Conservation (phyloP, 1,140 invertebrate species). For the Pogonomyrmex californicus region DNA sequence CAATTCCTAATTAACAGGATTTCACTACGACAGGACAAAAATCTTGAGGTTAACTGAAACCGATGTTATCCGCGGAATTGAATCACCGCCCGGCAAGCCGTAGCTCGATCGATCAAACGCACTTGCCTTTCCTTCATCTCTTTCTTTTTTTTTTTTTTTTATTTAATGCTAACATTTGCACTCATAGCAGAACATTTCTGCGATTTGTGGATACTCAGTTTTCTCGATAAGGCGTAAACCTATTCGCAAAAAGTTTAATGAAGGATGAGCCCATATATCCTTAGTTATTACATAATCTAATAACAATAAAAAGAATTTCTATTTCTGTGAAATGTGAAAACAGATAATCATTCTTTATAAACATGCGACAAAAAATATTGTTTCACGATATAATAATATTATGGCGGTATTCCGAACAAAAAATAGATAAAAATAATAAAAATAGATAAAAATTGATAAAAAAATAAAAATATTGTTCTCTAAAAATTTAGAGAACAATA, state of each 20-base stretch:
- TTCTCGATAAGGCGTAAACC: neutral
- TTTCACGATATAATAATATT: neutral
- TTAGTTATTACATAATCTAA: neutral
- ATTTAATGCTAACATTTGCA: conserved; percentile 10
- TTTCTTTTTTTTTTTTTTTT: conserved; percentile 23
- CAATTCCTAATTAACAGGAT: conserved; percentile 58
- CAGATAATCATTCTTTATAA: neutral
- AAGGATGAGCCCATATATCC: neutral
- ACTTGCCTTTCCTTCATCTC: neutral
- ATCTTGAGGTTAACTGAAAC: conserved; percentile 11
- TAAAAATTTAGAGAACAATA: neutral
- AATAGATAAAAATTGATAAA: no score
- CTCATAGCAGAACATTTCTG: neutral
- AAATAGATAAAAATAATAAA: conserved; percentile 3
- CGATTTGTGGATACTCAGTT: neutral
- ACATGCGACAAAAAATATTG: neutral
- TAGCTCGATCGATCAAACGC: conserved; percentile 41
- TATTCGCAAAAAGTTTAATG: neutral
- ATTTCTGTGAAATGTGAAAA: neutral
- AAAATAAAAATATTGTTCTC: no score
- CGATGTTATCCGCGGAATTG: conserved; percentile 28
- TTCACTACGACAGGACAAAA: conserved; percentile 1
- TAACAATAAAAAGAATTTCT: neutral
- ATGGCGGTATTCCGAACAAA: neutral
- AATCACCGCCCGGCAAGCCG: conserved; percentile 2